Evolutionary conservation across 35 echinoderm and acorn worm species (phyloP).

Genomic region (Patiria miniata): DNA sequence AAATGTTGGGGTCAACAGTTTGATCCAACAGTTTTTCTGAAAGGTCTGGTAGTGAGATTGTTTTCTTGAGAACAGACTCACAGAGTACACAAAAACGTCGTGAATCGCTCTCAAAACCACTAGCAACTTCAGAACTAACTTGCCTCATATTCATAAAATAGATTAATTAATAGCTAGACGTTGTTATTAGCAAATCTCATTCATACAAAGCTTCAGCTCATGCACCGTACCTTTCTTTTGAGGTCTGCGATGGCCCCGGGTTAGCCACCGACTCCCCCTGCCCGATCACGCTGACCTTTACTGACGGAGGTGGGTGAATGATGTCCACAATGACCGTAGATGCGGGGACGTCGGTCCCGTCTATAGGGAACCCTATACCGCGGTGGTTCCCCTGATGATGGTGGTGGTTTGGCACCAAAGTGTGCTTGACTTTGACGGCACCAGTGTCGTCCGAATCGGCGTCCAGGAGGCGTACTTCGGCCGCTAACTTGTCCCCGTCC

Average conservation of each 20-base stretch:
- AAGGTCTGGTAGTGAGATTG: too few species aligned
- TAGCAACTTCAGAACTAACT: too few species aligned
- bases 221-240: slow-evolving; percentile 1
- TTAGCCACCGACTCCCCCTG: background rate
- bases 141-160: too few species aligned
- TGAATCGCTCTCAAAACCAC: too few species aligned
- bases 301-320: background rate
- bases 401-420: background rate
- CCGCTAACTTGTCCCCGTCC: background rate
- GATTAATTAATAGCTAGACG: too few species aligned
- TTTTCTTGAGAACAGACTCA: too few species aligned
- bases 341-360: background rate
- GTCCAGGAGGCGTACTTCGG: slow-evolving; percentile 8
- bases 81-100: too few species aligned
- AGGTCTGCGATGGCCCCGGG: background rate
- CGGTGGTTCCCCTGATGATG: background rate
- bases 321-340: slow-evolving; percentile 13
- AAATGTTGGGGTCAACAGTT: too few species aligned
- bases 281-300: background rate
- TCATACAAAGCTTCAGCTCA: too few species aligned
- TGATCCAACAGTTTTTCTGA: too few species aligned
- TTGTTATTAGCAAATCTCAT: too few species aligned
- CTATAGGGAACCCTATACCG: background rate
- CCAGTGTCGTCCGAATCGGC: background rate
- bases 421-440: background rate